Base-by-base conservation (phyloP, 2,797 vertebrate genomes). In the Peromyscus melanophrys region DNA sequence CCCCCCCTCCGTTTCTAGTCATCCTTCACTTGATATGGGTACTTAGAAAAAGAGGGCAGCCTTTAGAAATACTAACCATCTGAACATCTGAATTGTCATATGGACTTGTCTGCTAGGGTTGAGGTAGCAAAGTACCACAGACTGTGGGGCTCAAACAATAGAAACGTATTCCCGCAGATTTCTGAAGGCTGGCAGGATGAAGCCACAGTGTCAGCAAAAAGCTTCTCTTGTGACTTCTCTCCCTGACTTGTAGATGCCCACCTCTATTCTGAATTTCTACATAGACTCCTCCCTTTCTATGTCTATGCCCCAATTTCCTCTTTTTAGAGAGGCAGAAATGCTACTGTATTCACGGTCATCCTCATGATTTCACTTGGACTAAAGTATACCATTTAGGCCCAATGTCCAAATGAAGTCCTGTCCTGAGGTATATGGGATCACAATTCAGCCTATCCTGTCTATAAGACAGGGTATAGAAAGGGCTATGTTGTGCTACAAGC, bases 291-390 rank as follows among this genome's bases (percentile, higher is more conserved):
- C 4, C 16, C 27, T 81, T 0, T 21, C 27, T 67, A 12, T 63
- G 1, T 49, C 2, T 29, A 8, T 65, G 25, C 49, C 43, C 40
- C 40, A 29, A 75, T 85, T 23, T 71, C 63, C 16, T 80, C 57
- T 77, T 92, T 89, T 46, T 34, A 23, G 11, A 84, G 61, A n/a
- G 8, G 81, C 21, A 34, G 0, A 0, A 65, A 75, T 73, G 34
- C 61, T 89, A n/a, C 40, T 77, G 29, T 46, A 52, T 93, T 73
- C 59, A 69, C 52, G 23, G 4, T 29, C 11, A 88, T 55, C 34
- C 81, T 37, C 57, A 89, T 77, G 13, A 83, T 16, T 75, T 93
- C 25, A 63, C 94, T 88, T 65, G 93, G 77, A 92, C 10, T 67
- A n/a, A 23, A 31, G 59, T 40, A 78, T 6, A 6, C 46, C 55